A percentile compares a stretch with the other conserved stretches of the same genome.
Evolutionary conservation across 2,797 vertebrate species (phyloP).

Genomic region (Ciconia nigra): DNA sequence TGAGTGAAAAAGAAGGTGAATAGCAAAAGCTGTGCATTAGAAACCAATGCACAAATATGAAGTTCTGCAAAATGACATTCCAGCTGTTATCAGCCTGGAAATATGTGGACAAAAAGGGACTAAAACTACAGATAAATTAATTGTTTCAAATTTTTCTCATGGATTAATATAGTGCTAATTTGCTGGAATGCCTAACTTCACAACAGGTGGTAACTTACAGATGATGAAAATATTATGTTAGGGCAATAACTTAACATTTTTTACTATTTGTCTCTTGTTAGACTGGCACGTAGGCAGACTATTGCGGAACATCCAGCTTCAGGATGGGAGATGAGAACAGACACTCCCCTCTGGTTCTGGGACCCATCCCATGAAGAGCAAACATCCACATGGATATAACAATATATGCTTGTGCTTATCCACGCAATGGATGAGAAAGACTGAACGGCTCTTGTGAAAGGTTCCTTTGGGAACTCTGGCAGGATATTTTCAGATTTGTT

Average conservation of each 20-base stretch:
- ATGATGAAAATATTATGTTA: not conserved
- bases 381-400: accelerated
- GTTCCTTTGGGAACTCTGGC: not conserved
- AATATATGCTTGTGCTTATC: not conserved
- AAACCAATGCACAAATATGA: not conserved
- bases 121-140: not conserved
- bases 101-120: not conserved
- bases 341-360: not conserved
- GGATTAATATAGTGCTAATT: not conserved
- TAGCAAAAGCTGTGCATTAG: not conserved
- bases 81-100: not conserved
- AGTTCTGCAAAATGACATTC: not conserved
- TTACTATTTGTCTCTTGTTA: not conserved
- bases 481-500: not conserved
- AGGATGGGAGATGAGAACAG: not conserved
- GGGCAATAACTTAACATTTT: not conserved
- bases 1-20: not conserved
- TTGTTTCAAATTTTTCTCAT: not conserved
- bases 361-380: not conserved
- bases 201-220: not conserved
- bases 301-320: not conserved
- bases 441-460: not conserved
- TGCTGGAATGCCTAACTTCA: not conserved
- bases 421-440: not conserved
- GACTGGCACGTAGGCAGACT: not conserved